Conservation (phyloP, 2,797 vertebrate species). For the Gallinago solitaria region DNA sequence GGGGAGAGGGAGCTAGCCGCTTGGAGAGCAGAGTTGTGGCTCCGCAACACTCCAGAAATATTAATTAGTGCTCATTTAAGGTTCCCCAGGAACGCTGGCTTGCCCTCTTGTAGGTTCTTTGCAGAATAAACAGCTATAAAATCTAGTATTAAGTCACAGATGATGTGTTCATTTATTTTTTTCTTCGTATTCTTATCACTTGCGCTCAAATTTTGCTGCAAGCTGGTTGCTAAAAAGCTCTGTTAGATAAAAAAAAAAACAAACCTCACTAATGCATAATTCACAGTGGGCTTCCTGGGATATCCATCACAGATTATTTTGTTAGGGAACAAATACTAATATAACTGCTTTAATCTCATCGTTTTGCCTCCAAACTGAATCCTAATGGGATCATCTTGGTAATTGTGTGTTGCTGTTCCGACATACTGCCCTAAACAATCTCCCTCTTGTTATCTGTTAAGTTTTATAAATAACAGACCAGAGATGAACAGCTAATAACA, state of each 20-base stretch:
- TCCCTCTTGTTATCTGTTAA: not conserved
- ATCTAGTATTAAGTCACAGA: conserved; percentile 57
- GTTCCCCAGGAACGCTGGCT: not conserved
- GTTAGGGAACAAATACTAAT: not conserved
- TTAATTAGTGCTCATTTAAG: fast-evolving
- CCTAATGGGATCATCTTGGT: not conserved
- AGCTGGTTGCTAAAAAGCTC: not conserved
- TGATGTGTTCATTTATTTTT: conserved; percentile 12
- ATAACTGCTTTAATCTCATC: not conserved
- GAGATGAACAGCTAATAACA: not conserved
- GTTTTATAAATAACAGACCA: not conserved
- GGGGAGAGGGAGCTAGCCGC: not conserved
- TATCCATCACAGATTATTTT: not conserved
- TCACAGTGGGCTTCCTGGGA: not conserved
- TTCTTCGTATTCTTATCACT: fast-evolving
- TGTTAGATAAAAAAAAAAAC: too few species aligned
- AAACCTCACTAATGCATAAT: fast-evolving
- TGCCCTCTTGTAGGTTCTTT: fast-evolving
- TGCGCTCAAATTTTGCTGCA: not conserved
- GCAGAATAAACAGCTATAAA: not conserved
- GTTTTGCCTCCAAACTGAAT: not conserved
- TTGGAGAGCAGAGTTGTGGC: fast-evolving
- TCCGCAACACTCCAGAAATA: fast-evolving
- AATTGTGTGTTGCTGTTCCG: not conserved
- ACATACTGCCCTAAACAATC: not conserved